These are phyloP conservation scores for Junonia oenone DNA, from an alignment of 2,888 invertebrate species.

Conservation along the genomic window DNA sequence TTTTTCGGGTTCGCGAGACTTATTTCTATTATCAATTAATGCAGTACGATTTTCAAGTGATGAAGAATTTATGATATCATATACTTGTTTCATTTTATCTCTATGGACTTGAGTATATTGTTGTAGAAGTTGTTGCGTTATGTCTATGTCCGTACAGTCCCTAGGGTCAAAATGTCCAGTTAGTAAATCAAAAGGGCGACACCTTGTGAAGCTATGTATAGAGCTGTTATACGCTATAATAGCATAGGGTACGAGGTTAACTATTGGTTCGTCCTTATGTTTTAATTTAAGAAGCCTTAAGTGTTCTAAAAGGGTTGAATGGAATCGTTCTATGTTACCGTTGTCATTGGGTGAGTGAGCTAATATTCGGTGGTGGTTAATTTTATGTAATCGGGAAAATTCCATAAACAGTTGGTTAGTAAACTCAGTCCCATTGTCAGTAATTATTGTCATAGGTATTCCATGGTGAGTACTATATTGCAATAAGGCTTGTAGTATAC, in stretches of 20 bases:
- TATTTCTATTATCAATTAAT: too few relatives aligned
- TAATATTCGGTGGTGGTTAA: not conserved
- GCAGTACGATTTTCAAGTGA: slow-evolving; percentile 1
- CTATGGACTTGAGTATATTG: slow-evolving; percentile 16
- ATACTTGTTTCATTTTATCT: too few relatives aligned
- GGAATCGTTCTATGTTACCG: not conserved
- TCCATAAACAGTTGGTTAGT: slow-evolving; percentile 22
- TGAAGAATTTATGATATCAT: slow-evolving; percentile 11
- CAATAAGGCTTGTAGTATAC: slow-evolving; percentile 16
- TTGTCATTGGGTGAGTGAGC: not conserved
- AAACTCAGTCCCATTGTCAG: not conserved
- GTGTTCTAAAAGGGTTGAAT: not conserved
- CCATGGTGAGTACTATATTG: not conserved
- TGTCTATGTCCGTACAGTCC: slow-evolving; percentile 19
- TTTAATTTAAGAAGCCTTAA: not conserved
- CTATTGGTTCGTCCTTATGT: not conserved
- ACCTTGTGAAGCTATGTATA: slow-evolving; percentile 12
- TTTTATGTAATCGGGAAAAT: slow-evolving; percentile 7
- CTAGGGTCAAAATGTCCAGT: slow-evolving; percentile 30
- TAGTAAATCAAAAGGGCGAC: slow-evolving; percentile 32
- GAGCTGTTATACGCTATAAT: slow-evolving; percentile 30
- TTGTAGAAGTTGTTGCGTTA: slow-evolving; percentile 17
- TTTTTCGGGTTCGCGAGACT: too few relatives aligned
- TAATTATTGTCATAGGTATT: not conserved
- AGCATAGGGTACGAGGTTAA: not conserved